These are phyloP conservation scores for Caenorhabditis sp. DNA, from an alignment of 2,888 invertebrate genomes.

Conservation along the genomic window DNA sequence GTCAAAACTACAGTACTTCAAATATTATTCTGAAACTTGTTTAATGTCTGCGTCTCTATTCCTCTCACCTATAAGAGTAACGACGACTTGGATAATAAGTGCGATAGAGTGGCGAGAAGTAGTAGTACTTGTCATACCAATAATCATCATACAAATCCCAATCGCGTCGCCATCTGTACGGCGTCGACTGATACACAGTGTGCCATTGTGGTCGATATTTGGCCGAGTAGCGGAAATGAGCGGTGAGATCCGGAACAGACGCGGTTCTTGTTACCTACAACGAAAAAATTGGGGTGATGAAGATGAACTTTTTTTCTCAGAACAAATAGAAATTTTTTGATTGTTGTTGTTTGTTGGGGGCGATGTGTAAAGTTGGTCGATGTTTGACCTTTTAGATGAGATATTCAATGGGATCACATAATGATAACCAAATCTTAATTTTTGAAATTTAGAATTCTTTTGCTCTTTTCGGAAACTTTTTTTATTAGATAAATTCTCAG, in stretches of 20 bases:
- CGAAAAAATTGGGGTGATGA: neutral
- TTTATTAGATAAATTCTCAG: too few species aligned
- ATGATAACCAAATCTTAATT: too few species aligned
- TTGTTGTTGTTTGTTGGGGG: neutral
- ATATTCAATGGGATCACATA: too few species aligned
- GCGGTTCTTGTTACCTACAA: slow-evolving; percentile 55
- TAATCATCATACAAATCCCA: slow-evolving; percentile 62
- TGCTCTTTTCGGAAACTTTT: too few species aligned
- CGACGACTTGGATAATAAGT: slow-evolving; percentile 41
- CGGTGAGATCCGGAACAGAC: slow-evolving; percentile 58
- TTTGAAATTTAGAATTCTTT: too few species aligned
- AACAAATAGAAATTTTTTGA: neutral
- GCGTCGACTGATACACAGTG: slow-evolving; percentile 50
- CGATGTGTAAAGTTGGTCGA: neutral
- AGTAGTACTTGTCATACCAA: slow-evolving; percentile 67
- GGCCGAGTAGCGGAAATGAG: slow-evolving; percentile 52
- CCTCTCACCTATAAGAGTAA: slow-evolving; percentile 40
- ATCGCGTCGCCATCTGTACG: slow-evolving; percentile 60
- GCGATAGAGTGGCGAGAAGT: slow-evolving; percentile 65
- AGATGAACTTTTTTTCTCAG: neutral
- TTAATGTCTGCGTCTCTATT: too few species aligned
- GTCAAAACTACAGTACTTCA: too few species aligned
- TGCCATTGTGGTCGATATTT: slow-evolving; percentile 65
- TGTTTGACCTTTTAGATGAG: too few species aligned
- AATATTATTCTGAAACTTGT: too few species aligned